Evolutionary conservation across 2,888 invertebrate genomes (phyloP), one percentile per base, ranked within the genome.

Genomic region (Trachelus stipa): DNA sequence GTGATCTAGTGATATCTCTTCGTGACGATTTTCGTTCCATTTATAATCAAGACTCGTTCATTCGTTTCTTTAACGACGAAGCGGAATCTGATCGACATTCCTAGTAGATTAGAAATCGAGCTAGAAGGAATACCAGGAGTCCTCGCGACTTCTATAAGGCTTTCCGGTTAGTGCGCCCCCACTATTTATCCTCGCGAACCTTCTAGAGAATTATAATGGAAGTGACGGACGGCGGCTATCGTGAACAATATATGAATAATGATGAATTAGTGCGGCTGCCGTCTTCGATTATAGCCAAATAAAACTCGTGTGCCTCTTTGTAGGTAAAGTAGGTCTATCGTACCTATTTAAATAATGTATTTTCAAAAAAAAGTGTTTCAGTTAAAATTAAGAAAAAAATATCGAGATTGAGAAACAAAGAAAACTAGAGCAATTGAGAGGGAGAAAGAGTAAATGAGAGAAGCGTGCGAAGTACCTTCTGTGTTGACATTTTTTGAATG

Each of bases 91-190:
- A 68, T 75, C 40, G 78, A 31, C 75, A 75, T 78, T 78, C 78
- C 78, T 78, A 78, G 68, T 78, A 78, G 78, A 78, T 68, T 78
- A 78, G 74, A 75, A 78, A 73, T n/a, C 69, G 34, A 75, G 78
- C n/a, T 35, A 56, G 71, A 40, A 68, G 56, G 56, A 56, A 56
- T 56, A 56, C 56, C 23, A 23, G 56, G 56, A 23, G 56, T 56
- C 56, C 56, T 56, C 56, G 73, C 23, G 73, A 76, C 30, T 76
- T 23, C 71, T 23, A 3, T 31, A 34, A 23, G 34, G 12, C 12
- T 12, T 33, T 71, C 31, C 71, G 33, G 33, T 71, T 71, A 31
- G 71, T 71, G 12, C 33, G 15, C 34, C 71, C 23, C 34, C 31
- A 12, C 31, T 71, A 31, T 71, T 71, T 71, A 71, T 71, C 71